Conservation (phyloP, 2,797 vertebrate genomes). For the Glyptemys insculpta region DNA sequence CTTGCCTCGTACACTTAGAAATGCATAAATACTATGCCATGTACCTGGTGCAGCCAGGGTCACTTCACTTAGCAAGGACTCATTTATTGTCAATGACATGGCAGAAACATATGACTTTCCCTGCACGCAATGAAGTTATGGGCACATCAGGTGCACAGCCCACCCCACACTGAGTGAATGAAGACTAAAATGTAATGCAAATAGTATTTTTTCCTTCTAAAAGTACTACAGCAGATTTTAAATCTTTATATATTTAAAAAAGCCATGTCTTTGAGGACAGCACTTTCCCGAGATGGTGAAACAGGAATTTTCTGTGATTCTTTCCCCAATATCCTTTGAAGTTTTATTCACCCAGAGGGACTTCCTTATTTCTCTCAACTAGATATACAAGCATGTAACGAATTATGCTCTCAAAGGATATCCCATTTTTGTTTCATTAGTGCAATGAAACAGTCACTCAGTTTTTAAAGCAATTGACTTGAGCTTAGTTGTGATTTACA, state of each 20-base stretch:
- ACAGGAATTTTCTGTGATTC: slow-evolving; percentile 43
- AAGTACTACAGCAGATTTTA: neutral
- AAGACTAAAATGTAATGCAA: neutral
- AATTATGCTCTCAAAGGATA: slow-evolving; percentile 75
- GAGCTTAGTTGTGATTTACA: slow-evolving; percentile 78
- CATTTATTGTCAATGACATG: neutral
- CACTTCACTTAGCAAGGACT: neutral
- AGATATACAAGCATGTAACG: slow-evolving; percentile 73
- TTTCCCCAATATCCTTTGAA: slow-evolving; percentile 67
- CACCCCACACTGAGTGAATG: fast-evolving
- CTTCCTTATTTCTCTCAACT: slow-evolving; percentile 65
- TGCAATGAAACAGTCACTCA: slow-evolving; percentile 80
- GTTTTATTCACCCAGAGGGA: slow-evolving; percentile 74
- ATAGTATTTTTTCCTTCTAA: neutral
- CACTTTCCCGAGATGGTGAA: slow-evolving; percentile 6
- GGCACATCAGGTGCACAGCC: neutral
- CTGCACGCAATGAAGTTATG: neutral
- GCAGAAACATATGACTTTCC: neutral
- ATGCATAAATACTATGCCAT: neutral
- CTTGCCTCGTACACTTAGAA: neutral
- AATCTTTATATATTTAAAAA: neutral
- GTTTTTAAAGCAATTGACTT: slow-evolving; percentile 79
- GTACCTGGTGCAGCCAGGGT: neutral
- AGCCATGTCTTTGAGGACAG: neutral
- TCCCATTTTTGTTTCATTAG: slow-evolving; percentile 82